A percentile compares a stretch with the other conserved stretches of the same genome.
Conservation (phyloP, 2,888 invertebrate genomes). For the Eristalis tenax region DNA sequence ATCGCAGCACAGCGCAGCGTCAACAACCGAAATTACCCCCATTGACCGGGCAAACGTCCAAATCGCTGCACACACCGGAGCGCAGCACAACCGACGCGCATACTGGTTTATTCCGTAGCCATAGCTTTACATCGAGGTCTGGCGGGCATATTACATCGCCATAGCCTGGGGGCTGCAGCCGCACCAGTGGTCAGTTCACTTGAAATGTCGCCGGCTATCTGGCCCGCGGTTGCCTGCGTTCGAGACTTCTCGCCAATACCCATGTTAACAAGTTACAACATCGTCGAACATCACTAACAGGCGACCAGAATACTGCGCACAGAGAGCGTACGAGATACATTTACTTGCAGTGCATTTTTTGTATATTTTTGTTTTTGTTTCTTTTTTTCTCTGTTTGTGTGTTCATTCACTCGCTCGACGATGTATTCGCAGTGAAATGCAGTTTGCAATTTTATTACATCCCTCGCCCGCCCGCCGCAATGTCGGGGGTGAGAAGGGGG, state of each 20-base stretch:
- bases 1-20: conserved; percentile 21
- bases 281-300: conserved; percentile 75
- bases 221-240: conserved; percentile 38
- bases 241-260: conserved; percentile 70
- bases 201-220: conserved; percentile 17
- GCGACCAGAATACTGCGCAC: conserved; percentile 73
- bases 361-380: neutral
- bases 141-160: conserved; percentile 37
- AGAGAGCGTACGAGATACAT: conserved; percentile 51
- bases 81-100: neutral
- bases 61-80: conserved; percentile 15
- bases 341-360: conserved; percentile 34
- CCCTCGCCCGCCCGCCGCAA: neutral
- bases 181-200: conserved; percentile 13
- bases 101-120: conserved; percentile 31
- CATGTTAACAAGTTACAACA: conserved; percentile 77
- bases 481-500: too few species aligned
- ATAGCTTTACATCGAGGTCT: conserved; percentile 58
- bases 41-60: conserved; percentile 59
- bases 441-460: conserved; percentile 67
- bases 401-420: conserved; percentile 18
- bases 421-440: conserved; percentile 70
- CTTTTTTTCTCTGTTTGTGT: conserved; percentile 22
- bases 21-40: conserved; percentile 58
- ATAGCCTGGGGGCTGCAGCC: conserved; percentile 28